phyloP scores from a whole-genome alignment of 2,888 invertebrate species.

The Leptinotarsa tumamoca region DNA sequence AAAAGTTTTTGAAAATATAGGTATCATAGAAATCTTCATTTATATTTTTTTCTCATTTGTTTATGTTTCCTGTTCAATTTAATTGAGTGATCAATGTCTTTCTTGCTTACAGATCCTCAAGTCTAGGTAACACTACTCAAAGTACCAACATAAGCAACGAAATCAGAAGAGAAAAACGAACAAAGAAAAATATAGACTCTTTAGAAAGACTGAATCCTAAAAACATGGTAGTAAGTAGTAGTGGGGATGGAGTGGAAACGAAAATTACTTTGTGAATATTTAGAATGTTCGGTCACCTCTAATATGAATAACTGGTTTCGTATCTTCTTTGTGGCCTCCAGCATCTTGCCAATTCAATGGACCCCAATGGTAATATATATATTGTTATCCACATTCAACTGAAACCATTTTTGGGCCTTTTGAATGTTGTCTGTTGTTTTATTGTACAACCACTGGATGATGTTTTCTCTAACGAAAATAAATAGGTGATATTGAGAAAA shows the following conservation, averaged over 20 bases:
- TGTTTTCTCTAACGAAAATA: background rate
- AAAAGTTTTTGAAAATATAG: no score
- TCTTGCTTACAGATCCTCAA: conserved; percentile 47
- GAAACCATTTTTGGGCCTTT: conserved; percentile 5
- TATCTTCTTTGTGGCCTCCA: background rate
- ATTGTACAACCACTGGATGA: background rate
- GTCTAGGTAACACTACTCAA: conserved; percentile 65
- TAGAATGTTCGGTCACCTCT: no score
- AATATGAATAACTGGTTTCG: no score
- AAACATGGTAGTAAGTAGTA: conserved; percentile 59
- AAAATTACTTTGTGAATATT: conserved; percentile 53
- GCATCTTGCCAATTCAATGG: background rate
- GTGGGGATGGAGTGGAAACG: conserved; percentile 61
- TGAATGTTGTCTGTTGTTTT: conserved; percentile 12
- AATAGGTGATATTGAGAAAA: background rate
- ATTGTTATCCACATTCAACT: conserved; percentile 5
- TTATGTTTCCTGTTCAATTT: conserved; percentile 2
- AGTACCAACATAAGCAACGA: conserved; percentile 65
- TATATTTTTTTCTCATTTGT: background rate
- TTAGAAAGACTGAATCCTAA: conserved; percentile 56
- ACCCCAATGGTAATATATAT: background rate
- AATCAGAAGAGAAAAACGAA: conserved; percentile 54
- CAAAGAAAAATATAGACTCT: conserved; percentile 51
- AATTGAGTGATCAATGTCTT: background rate
- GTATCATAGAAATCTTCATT: no score